Evolutionary conservation across 1,140 invertebrate species (phyloP).

Genomic region (Apis dorsata): DNA sequence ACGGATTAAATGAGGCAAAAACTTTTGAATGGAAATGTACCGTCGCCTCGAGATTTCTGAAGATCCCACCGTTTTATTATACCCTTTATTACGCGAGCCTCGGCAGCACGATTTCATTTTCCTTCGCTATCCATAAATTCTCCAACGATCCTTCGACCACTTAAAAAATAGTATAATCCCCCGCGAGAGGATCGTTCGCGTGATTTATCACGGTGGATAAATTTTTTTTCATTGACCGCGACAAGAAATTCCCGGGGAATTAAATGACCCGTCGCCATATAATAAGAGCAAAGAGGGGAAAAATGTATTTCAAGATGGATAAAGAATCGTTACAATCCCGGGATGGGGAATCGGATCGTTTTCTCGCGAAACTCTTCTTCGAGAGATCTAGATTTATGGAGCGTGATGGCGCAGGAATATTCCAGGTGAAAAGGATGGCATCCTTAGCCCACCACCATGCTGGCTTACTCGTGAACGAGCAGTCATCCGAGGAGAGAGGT

Average conservation of each 20-base stretch:
- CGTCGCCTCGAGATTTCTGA: slow-evolving; percentile 1
- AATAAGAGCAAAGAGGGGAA: not conserved
- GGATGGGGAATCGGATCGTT: not conserved
- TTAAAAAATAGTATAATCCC: slow-evolving; percentile 7
- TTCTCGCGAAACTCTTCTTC: not conserved
- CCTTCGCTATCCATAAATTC: slow-evolving; percentile 24
- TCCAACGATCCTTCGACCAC: slow-evolving; percentile 8
- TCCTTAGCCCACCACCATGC: not conserved
- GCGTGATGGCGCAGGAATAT: not conserved
- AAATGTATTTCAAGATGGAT: not conserved
- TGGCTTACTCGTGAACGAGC: not conserved
- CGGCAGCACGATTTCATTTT: slow-evolving; percentile 25
- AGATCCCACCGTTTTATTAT: slow-evolving; percentile 26
- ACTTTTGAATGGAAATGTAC: not conserved
- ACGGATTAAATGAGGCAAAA: no score
- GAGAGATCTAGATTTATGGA: slow-evolving; percentile 5
- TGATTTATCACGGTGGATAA: slow-evolving; percentile 13
- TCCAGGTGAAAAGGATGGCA: not conserved
- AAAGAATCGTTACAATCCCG: not conserved
- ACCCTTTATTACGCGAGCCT: slow-evolving; percentile 30
- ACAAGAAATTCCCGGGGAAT: not conserved
- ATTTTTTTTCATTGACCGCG: not conserved
- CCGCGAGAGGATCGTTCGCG: not conserved
- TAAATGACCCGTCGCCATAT: not conserved
- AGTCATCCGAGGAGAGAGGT: not conserved